These are phyloP conservation scores for Pyrgilauda ruficollis DNA, from an alignment of 2,113 vertebrate genomes.

Conservation along the genomic window DNA sequence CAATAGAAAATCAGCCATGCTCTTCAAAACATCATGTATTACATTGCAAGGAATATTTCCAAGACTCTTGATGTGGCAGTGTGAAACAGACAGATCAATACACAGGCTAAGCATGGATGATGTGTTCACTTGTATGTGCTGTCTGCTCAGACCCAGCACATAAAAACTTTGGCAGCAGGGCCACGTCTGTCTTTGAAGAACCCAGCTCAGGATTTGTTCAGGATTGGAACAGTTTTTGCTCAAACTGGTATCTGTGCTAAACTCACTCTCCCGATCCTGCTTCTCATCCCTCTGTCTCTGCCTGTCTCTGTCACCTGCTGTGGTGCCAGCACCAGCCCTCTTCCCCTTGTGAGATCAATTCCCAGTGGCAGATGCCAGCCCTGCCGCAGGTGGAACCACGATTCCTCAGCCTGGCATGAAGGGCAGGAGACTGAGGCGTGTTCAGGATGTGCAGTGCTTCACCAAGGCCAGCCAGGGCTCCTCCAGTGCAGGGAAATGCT, in stretches of 20 bases:
- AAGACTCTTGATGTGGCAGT: neutral
- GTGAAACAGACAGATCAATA: neutral
- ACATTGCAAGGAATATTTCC: neutral
- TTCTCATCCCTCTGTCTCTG: neutral
- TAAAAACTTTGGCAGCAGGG: neutral
- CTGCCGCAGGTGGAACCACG: rapidly evolving
- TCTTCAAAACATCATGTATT: neutral
- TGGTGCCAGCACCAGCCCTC: neutral
- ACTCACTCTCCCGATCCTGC: rapidly evolving
- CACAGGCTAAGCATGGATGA: neutral
- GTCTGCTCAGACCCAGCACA: neutral
- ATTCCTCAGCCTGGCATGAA: neutral
- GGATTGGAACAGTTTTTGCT: neutral
- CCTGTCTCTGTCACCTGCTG: neutral
- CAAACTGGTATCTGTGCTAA: neutral
- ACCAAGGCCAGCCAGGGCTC: neutral
- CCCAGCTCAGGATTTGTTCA: neutral
- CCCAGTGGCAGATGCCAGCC: neutral
- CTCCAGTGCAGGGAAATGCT: neutral
- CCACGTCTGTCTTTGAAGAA: neutral
- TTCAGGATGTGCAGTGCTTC: neutral
- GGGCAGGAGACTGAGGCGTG: neutral
- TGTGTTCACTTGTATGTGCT: rapidly evolving
- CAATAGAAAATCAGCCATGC: neutral
- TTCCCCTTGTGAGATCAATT: rapidly evolving